Percentiles rank a stretch among this genome's conserved stretches.
These are phyloP conservation scores for Alligator sinensis DNA, from an alignment of 2,113 vertebrate genomes.

Conservation along the genomic window DNA sequence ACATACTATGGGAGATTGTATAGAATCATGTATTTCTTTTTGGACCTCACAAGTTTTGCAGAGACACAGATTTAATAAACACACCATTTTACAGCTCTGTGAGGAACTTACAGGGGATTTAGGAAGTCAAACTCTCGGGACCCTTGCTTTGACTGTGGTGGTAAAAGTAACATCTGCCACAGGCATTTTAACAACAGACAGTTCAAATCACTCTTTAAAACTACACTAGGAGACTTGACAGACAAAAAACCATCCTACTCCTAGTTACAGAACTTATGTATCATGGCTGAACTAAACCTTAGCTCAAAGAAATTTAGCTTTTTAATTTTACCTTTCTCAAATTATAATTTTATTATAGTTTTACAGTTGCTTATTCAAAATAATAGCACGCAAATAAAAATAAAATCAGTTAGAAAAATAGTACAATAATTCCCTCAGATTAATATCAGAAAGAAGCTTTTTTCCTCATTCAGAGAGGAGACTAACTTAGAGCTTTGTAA, in stretches of 20 bases:
- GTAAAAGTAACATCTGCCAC: slow-evolving; percentile 81
- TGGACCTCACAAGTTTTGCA: slow-evolving; percentile 75
- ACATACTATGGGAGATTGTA: slow-evolving; percentile 16
- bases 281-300: slow-evolving; percentile 33
- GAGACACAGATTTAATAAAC: slow-evolving; percentile 79
- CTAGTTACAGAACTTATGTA: slow-evolving; percentile 7
- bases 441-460: neutral
- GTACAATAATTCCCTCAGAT: accelerated
- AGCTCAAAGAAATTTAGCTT: slow-evolving; percentile 6
- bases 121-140: slow-evolving; percentile 80
- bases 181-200: slow-evolving; percentile 72
- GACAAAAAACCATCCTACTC: slow-evolving; percentile 60
- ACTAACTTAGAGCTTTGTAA: neutral
- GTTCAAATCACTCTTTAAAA: slow-evolving; percentile 73
- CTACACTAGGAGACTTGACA: slow-evolving; percentile 64
- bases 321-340: slow-evolving; percentile 37
- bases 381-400: neutral
- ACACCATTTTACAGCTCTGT: slow-evolving; percentile 78
- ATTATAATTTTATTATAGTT: neutral
- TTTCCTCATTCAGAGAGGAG: neutral
- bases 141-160: slow-evolving; percentile 74
- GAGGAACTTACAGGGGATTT: slow-evolving; percentile 81
- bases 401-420: neutral
- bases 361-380: neutral
- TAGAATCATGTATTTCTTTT: slow-evolving; percentile 33